These are phyloP conservation scores for Brachymystax lenok DNA, from an alignment of 2,797 vertebrate species.

Conservation along the genomic window DNA sequence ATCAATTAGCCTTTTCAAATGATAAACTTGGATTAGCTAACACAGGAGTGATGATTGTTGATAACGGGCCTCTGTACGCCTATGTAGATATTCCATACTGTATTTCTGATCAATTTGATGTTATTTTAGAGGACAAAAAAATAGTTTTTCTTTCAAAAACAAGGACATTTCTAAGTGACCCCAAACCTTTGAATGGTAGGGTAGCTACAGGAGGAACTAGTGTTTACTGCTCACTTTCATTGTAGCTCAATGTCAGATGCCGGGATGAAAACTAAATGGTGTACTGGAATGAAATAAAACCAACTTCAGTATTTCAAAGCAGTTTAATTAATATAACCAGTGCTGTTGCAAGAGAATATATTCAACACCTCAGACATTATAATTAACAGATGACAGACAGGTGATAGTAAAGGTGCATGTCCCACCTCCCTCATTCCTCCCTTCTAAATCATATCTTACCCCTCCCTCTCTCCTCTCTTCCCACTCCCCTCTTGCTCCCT, in stretches of 20 bases:
- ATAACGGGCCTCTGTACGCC: too few species aligned
- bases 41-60: too few species aligned
- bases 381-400: not conserved
- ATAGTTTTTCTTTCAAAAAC: too few species aligned
- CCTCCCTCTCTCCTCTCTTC: not conserved
- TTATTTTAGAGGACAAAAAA: too few species aligned
- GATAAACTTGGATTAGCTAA: too few species aligned
- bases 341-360: not conserved
- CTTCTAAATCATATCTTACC: not conserved
- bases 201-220: too few species aligned
- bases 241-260: not conserved
- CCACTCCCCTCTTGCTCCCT: not conserved
- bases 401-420: not conserved
- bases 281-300: not conserved
- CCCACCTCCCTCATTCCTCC: not conserved
- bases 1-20: too few species aligned
- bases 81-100: too few species aligned
- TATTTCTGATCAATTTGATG: too few species aligned
- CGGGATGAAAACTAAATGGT: not conserved
- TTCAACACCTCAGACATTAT: not conserved
- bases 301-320: not conserved
- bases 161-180: too few species aligned
- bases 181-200: too few species aligned
- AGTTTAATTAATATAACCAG: not conserved
- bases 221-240: not conserved